Evolutionary conservation across 2,797 vertebrate genomes (phyloP).

Genomic region (Paramormyrops hopkinsi): DNA sequence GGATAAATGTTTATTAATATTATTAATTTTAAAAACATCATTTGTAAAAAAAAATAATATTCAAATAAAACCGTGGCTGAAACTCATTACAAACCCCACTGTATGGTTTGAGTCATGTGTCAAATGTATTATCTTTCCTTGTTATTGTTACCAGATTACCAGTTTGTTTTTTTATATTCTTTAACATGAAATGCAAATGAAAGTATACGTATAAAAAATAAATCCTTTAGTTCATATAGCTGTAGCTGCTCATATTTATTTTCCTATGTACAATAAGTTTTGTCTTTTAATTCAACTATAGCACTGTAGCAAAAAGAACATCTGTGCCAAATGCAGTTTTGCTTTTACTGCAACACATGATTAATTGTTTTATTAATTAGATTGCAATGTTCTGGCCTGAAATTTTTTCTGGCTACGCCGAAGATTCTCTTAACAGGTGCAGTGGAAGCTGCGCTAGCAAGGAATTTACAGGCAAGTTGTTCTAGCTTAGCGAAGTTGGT

Average conservation of each 20-base stretch:
- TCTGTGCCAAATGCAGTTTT: background rate
- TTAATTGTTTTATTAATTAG: background rate
- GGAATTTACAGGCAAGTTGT: background rate
- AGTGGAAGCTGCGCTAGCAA: background rate
- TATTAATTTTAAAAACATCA: too few relatives aligned
- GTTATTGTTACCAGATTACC: background rate
- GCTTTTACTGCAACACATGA: background rate
- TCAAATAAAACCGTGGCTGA: too few relatives aligned
- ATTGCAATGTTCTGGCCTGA: background rate
- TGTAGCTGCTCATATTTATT: background rate
- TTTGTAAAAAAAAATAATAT: too few relatives aligned
- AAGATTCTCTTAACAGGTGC: background rate
- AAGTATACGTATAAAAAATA: background rate
- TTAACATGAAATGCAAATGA: background rate
- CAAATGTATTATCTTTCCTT: background rate
- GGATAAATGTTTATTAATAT: too few relatives aligned
- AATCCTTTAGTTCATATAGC: background rate
- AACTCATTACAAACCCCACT: background rate
- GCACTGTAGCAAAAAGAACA: background rate
- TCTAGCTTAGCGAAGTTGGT: background rate
- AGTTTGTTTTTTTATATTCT: background rate
- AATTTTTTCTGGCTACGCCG: background rate
- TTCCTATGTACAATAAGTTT: background rate
- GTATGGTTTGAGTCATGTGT: background rate
- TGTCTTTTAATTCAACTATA: background rate